Evolutionary conservation across 2,888 invertebrate genomes (phyloP), one percentile per base, ranked within the genome.

Genomic region (Pseudolycoriella hygida): DNA sequence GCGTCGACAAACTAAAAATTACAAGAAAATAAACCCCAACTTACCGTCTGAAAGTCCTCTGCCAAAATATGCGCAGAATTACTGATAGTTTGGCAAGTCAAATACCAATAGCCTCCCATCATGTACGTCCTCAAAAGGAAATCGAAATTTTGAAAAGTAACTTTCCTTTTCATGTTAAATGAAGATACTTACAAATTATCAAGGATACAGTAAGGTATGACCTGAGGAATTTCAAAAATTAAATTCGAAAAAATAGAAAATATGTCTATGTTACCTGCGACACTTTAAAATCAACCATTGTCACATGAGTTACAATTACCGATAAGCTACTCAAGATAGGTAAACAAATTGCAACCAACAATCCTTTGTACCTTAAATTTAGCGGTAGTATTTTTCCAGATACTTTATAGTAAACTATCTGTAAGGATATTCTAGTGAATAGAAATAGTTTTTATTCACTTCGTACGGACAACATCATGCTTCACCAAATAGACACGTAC

Each of bases 41-140:
- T 40, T 52, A 73, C 74, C 62, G 65, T 67, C 60, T 80, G 76
- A 56, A 81, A 80, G 54, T 80, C 76, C 47, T 78, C 76, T 2
- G 80, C 77, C 37, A 81, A 59, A 18, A 75, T 66, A 50, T 71
- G 72, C 1, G 80, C 80, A 3, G 77, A 73, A 14, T 67, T 64
- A 49, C 78, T 79, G 15, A 80, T 66, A 1, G 72, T 67, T 54
- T 77, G 74, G 51, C 80, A 80, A 12, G 77, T 68, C 1, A 80
- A 63, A 54, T 73, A 80, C 81, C 81, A 81, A 59, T 77, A 75
- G 0, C 78, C 80, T 1, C 80, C 80, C 39, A 80, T 59, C 57
- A 79, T 68, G 50, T 78, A 79, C 0, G 77, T 80, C 25, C 25
- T 25, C 5, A 25, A 25, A 25, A 6, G 8, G 8, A 25, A 25